Percentiles rank a stretch among this genome's conserved stretches.
phyloP scores from a whole-genome alignment of 2,888 invertebrate species.

The Pasiphila rectangulata region DNA sequence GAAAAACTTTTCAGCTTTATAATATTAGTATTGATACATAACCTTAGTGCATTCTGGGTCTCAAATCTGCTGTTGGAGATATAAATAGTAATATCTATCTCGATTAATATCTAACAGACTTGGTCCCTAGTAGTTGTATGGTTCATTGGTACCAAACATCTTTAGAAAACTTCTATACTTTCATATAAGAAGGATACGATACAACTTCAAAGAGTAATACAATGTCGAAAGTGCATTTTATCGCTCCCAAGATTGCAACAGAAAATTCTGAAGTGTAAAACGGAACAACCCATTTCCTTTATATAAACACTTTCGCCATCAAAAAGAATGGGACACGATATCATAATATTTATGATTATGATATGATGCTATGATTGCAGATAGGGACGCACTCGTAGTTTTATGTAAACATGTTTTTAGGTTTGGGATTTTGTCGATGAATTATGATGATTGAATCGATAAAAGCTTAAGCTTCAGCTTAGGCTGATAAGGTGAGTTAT shows the following conservation, averaged over 20 bases:
- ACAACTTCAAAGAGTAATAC: background rate
- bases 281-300: constrained; percentile 3
- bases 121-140: too few species aligned
- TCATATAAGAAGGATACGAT: background rate
- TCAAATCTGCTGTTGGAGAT: too few species aligned
- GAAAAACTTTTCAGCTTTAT: too few species aligned
- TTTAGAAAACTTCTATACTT: too few species aligned
- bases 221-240: constrained; percentile 9
- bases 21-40: too few species aligned
- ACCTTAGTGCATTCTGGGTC: too few species aligned
- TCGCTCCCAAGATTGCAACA: constrained; percentile 6
- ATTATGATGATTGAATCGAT: background rate
- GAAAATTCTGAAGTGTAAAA: constrained; percentile 2
- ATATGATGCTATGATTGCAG: constrained; percentile 21
- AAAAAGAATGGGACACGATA: constrained; percentile 22
- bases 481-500: too few species aligned
- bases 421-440: constrained; percentile 17
- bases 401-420: constrained; percentile 25
- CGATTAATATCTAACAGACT: too few species aligned
- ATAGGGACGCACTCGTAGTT: constrained; percentile 12
- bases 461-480: too few species aligned
- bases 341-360: constrained; percentile 28
- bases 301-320: constrained; percentile 16
- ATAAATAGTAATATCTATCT: too few species aligned
- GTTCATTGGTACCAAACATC: too few species aligned